Evolutionary conservation across 2,888 invertebrate species (phyloP), one percentile per base, ranked within the genome.

Genomic region (Tipula confusa): DNA sequence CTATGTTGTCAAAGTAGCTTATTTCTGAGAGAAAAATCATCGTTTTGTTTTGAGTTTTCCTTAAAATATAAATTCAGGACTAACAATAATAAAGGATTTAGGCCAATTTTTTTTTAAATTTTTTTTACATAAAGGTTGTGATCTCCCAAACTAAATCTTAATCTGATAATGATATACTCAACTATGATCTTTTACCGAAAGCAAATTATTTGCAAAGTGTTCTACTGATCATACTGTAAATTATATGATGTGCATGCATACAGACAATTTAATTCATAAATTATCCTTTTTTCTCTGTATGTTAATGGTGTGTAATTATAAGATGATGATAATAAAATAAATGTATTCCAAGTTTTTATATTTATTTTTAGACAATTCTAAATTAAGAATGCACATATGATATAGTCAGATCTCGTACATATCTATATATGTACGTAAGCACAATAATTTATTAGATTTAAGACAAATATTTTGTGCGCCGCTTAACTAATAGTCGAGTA

Each of bases 261-360:
- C 24, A 64, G 64, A 64, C 64, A 64, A 64, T 64, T 64, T 64
- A 64, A 64, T 64, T 64, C 64, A 64, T 64, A 64, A 64, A 64
- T 64, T 64, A 64, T 64, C 64, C 64, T 64, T 64, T 64, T 64
- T 43, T 7, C 18, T 64, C 64, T 18, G 7, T 64, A 24, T 43
- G 43, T 2, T 15, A 24, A 24, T 7, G 24, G 64, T 64, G 64
- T 64, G 64, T 64, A 64, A 64, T 64, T 64, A 64, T 64, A 64
- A 64, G 64, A 24, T 64, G 33, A 9, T 9, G 64, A 24, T 64
- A 24, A 64, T 64, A 64, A 64, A 64, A 64, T 64, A 24, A 64
- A 64, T 64, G 18, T 64, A 64, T 64, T 64, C 64, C 18, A 64
- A 64, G 24, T 64, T 64, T 64, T 64, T 64, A 64, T 18, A 64